These are phyloP conservation scores for Polydesmus complanatus DNA, from an alignment of 2,888 invertebrate genomes.

Conservation along the genomic window DNA sequence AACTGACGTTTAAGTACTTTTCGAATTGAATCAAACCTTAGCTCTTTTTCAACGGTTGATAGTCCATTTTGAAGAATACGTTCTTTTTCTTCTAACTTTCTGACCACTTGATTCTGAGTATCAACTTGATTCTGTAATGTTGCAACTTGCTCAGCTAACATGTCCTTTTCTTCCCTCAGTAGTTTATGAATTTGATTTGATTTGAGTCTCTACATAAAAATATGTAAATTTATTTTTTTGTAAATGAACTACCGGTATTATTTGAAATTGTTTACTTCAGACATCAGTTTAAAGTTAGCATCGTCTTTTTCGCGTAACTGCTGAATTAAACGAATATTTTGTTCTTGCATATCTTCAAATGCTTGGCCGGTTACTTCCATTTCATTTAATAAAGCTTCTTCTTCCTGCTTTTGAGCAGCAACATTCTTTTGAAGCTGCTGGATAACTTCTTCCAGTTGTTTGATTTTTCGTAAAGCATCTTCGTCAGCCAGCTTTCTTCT, in stretches of 20 bases:
- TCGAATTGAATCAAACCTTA: constrained; percentile 36
- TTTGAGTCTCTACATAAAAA: constrained; percentile 58
- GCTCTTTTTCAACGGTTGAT: constrained; percentile 84
- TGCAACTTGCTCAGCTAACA: constrained; percentile 70
- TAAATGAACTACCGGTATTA: not conserved
- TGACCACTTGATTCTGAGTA: constrained; percentile 82
- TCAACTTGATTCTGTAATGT: constrained; percentile 80
- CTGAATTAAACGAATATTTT: constrained; percentile 86
- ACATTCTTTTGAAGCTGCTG: constrained; percentile 76
- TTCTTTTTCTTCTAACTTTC: constrained; percentile 92
- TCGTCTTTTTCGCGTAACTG: constrained; percentile 94
- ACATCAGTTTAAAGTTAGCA: constrained; percentile 97
- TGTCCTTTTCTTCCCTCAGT: constrained; percentile 84
- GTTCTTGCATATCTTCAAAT: constrained; percentile 98
- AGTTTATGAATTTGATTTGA: constrained; percentile 90
- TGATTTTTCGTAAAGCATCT: constrained; percentile 84
- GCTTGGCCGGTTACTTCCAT: constrained; percentile 99
- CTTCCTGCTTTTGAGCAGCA: constrained; percentile 65
- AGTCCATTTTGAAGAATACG: constrained; percentile 79
- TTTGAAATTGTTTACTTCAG: constrained; percentile 48
- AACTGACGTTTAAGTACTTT: not conserved
- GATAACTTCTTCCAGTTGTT: constrained; percentile 84
- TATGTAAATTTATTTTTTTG: not conserved
- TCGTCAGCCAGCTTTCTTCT: constrained; percentile 83
- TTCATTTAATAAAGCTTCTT: constrained; percentile 90